These are phyloP conservation scores for Gymnocypris eckloni DNA, from an alignment of 2,797 vertebrate species.

Conservation along the genomic window DNA sequence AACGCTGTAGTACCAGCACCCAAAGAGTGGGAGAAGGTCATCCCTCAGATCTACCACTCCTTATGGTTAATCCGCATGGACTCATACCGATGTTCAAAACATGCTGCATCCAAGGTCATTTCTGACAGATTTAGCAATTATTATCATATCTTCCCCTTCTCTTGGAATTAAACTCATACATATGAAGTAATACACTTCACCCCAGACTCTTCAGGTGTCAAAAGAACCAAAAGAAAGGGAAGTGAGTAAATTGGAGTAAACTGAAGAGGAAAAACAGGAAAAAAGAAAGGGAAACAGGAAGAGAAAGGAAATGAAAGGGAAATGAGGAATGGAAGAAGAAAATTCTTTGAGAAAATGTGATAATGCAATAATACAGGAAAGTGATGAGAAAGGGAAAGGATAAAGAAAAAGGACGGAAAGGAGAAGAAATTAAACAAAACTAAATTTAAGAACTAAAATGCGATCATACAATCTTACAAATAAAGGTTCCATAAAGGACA, in stretches of 20 bases:
- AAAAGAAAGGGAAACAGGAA: not conserved
- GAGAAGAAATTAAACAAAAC: not conserved
- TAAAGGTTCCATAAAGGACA: not conserved
- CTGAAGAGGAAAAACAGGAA: not conserved
- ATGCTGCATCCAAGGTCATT: constrained; percentile 28
- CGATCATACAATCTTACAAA: not conserved
- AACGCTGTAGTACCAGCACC: constrained; percentile 5
- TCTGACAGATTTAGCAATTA: constrained; percentile 33
- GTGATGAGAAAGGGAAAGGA: not conserved
- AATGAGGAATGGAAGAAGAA: not conserved
- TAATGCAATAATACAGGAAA: not conserved
- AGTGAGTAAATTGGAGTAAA: not conserved
- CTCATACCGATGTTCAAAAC: constrained; percentile 16
- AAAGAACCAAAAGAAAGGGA: not conserved
- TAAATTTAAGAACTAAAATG: not conserved
- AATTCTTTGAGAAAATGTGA: not conserved
- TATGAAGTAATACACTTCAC: constrained; percentile 9
- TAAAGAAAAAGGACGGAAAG: too few species aligned
- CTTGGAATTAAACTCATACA: constrained; percentile 20
- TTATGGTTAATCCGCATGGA: constrained; percentile 25
- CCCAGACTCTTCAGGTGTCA: not conserved
- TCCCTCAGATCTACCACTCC: not conserved
- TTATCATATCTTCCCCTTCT: not conserved
- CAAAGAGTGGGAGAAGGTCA: constrained; percentile 21
- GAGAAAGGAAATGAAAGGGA: not conserved